Base-by-base conservation (phyloP, 2,888 invertebrate species). In the Eupithecia tripunctaria region DNA sequence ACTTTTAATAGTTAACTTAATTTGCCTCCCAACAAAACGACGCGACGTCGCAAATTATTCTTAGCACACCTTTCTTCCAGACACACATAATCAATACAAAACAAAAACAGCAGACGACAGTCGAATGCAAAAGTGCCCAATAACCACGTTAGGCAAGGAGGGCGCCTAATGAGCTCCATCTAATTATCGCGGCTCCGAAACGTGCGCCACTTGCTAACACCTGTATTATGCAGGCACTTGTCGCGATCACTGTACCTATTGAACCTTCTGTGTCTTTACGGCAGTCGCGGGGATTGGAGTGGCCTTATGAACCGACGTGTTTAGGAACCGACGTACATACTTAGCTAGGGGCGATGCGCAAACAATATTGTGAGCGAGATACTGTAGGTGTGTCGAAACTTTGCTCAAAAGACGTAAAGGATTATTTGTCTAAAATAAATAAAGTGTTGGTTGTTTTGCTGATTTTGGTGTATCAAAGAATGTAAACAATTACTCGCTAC, bases 131-230 rank as follows among this genome's bases (percentile, higher is more conserved):
- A 78, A 76, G 76, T 76, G 65, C 67, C 78, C 82, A 78, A 82
- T 80, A 85, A 81, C 79, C 76, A 71, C 73, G 80, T 76, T 78
- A 78, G 79, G 68, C 76, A 73, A 75, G 76, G 75, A 81, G 82
- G 81, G 71, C 72, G 73, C 78, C 80, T 87, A 87, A 87, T 87
- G 87, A 87, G 87, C 82, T 80, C 84, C 83, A 87, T 87, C 86
- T 87, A 88, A 88, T 88, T 88, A 87, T 81, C 78, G 68, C 72
- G 84, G 76, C 79, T 78, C 56, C 68, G 74, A 70, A 73, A 87
- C 87, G 87, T 86, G 88, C 82, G 82, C 32, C 78, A 79, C 74
- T 81, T 88, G 84, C 88, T 84, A 88, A 88, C 88, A 87, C 89
- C 88, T 87, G 88, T 77, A 81, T 81, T 81, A 81, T 79, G 78